Base-by-base conservation (phyloP, 2,797 vertebrate genomes). In the Heterohyrax brucei region DNA sequence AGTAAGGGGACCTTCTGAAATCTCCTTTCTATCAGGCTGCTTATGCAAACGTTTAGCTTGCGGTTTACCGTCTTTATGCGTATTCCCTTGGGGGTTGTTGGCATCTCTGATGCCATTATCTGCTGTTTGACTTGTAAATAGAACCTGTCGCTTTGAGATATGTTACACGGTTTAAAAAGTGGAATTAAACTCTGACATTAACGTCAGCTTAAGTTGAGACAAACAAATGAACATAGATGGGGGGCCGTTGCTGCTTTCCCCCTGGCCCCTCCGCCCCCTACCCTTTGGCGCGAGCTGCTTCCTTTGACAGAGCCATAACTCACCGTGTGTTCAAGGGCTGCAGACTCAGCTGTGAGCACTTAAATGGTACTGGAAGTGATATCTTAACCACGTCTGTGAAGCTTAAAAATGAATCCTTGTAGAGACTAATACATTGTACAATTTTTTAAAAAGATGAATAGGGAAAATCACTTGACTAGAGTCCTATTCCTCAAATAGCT, bases 371-470 rank as follows among this genome's bases (percentile, higher is more conserved):
- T 93, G 85, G 90, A 95, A 97, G 89, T 95, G 91, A 95, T 97
- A 96, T 94, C 96, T 95, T 95, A 96, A 97, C 90, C 94, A 87
- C 81, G 88, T 94, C 86, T 61, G 78, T 79, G 87, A 93, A 93
- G 64, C 82, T 96, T 97, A 96, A 97, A 97, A 95, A 96, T 96
- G 89, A 97, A 96, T 94, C 89, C 94, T 96, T 96, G 72, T 89
- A 94, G 22, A 77, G 76, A 83, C 66, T 93, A 97, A 96, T 95
- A 82, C 70, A 87, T 28, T 81, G 50, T 77, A 95, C 81, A 86
- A 95, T 97, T 97, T 95, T 95, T 95, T 39, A 68, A 62, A 97
- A 97, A 98, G 96, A 97, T 89, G 82, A 95, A 95, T 96, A 86
- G 79, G 80, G 85, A 96, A 97, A 97, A 95, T 94, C 80, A 75